These are phyloP conservation scores for Pseudochirops corinnae DNA, from an alignment of 2,797 vertebrate species.

Conservation along the genomic window DNA sequence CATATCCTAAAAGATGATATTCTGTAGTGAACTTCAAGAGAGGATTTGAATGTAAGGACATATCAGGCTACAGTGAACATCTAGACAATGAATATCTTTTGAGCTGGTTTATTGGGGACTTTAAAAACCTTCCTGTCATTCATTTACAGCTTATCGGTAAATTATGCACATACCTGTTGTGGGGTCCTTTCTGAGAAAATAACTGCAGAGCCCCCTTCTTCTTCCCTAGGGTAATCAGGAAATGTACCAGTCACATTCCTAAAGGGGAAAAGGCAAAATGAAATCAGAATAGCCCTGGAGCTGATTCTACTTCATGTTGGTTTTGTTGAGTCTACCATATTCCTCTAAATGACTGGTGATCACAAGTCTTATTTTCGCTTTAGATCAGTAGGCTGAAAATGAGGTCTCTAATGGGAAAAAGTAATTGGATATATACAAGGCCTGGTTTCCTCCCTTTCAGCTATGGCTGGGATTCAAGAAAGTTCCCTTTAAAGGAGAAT, in stretches of 20 bases:
- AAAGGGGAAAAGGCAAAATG: conserved; percentile 52
- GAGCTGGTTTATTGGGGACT: background rate
- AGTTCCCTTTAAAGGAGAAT: background rate
- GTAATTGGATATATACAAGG: background rate
- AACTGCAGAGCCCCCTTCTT: conserved; percentile 88
- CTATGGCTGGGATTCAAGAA: background rate
- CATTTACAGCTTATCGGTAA: background rate
- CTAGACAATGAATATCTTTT: background rate
- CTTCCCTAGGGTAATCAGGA: conserved; percentile 87
- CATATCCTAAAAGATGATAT: background rate
- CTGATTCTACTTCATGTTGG: accelerated
- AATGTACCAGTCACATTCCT: conserved; percentile 90
- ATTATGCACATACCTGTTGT: conserved; percentile 87
- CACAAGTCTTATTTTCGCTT: background rate
- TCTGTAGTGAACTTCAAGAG: background rate
- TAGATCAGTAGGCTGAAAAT: accelerated
- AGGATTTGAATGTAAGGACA: background rate
- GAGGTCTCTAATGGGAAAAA: accelerated
- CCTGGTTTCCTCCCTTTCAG: background rate
- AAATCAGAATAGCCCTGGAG: accelerated
- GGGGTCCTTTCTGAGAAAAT: conserved; percentile 90
- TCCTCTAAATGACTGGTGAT: background rate
- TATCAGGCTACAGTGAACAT: background rate
- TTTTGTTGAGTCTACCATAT: background rate
- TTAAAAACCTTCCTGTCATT: background rate